A percentile compares a stretch with the other conserved stretches of the same genome.
Conservation (phyloP, 2,797 vertebrate species). For the Bucorvus abyssinicus region DNA sequence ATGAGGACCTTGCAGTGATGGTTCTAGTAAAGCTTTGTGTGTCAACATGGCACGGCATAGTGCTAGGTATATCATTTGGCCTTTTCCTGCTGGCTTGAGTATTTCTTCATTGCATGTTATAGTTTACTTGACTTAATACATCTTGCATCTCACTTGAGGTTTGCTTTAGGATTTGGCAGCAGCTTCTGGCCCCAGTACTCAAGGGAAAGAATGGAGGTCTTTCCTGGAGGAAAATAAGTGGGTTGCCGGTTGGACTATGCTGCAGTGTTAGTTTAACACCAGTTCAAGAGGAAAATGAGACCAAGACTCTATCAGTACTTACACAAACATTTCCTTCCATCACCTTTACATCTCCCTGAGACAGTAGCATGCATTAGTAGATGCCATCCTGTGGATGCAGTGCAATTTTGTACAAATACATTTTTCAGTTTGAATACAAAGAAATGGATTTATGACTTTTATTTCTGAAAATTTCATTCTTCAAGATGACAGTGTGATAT, state of each 20-base stretch:
- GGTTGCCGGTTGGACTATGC: neutral
- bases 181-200: neutral
- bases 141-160: neutral
- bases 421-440: neutral
- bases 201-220: neutral
- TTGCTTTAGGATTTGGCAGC: neutral
- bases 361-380: neutral
- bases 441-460: neutral
- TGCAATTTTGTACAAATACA: neutral
- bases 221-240: neutral
- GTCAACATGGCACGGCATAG: neutral
- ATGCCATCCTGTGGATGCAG: neutral
- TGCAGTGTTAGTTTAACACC: neutral
- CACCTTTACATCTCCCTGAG: neutral
- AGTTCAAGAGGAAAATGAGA: neutral
- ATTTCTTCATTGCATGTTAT: neutral
- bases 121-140: neutral
- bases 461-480: neutral
- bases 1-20: neutral
- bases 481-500: neutral
- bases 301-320: neutral
- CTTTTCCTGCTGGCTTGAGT: neutral
- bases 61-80: neutral
- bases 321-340: neutral
- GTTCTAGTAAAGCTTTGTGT: neutral